These are phyloP conservation scores for Scomber colias DNA, from an alignment of 2,113 vertebrate genomes.

Conservation along the genomic window DNA sequence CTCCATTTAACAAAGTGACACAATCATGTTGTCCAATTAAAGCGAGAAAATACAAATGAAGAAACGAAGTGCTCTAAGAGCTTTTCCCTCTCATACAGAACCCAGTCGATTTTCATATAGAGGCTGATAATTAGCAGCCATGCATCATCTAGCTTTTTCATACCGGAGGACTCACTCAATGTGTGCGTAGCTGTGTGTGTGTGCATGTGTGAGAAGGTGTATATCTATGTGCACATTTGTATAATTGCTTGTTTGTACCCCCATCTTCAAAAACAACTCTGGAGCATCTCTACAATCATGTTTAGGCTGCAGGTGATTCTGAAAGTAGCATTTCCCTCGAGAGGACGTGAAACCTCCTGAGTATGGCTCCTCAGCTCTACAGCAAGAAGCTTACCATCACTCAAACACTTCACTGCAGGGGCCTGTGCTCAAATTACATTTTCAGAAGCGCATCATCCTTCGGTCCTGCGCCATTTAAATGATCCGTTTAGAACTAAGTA, in stretches of 20 bases:
- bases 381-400: slow-evolving; percentile 69
- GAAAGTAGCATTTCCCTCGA: slow-evolving; percentile 78
- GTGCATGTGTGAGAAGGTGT: slow-evolving; percentile 20
- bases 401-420: slow-evolving; percentile 75
- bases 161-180: slow-evolving; percentile 37
- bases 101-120: slow-evolving; percentile 67
- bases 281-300: slow-evolving; percentile 68
- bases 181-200: not conserved
- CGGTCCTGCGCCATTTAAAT: slow-evolving; percentile 53
- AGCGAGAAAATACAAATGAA: slow-evolving; percentile 72
- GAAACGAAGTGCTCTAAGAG: slow-evolving; percentile 58
- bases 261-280: slow-evolving; percentile 73
- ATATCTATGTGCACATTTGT: slow-evolving; percentile 48
- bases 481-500: slow-evolving; percentile 52
- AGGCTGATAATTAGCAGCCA: slow-evolving; percentile 75
- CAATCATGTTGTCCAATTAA: slow-evolving; percentile 77
- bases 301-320: slow-evolving; percentile 84
- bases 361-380: slow-evolving; percentile 54
- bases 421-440: slow-evolving; percentile 58
- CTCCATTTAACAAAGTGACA: slow-evolving; percentile 76
- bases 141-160: slow-evolving; percentile 64
- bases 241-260: slow-evolving; percentile 80
- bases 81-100: slow-evolving; percentile 42
- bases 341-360: slow-evolving; percentile 66
- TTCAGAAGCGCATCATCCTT: slow-evolving; percentile 42